Conservation (phyloP, 2,888 invertebrate species). For the Eristalinus aeneus region DNA sequence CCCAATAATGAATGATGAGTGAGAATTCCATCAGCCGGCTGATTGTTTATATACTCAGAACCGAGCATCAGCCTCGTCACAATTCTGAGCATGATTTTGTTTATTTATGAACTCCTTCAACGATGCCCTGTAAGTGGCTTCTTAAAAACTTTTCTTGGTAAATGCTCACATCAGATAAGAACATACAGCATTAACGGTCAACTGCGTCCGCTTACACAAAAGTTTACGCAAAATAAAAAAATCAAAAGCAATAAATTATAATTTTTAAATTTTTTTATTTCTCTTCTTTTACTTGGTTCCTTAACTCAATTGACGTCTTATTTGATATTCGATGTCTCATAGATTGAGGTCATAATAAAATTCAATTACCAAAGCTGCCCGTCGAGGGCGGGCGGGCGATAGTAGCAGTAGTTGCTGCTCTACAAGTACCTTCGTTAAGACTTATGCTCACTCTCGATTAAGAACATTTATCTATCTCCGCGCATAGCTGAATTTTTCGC, state of each 20-base stretch:
- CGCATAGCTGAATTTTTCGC: neutral
- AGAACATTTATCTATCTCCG: slow-evolving; percentile 1
- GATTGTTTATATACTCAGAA: neutral
- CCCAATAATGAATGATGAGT: neutral
- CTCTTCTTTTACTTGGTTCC: neutral
- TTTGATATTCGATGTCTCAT: slow-evolving; percentile 21
- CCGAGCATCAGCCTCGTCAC: neutral
- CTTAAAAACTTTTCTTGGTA: slow-evolving; percentile 2
- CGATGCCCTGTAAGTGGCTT: slow-evolving; percentile 2
- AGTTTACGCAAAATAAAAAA: neutral
- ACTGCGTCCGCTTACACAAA: neutral
- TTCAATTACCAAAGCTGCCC: neutral
- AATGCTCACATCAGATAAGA: neutral
- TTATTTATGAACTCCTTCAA: neutral
- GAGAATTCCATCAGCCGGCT: neutral
- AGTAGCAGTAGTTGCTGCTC: neutral
- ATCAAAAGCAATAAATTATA: slow-evolving; percentile 15
- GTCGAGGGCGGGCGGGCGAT: no score
- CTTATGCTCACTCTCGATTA: slow-evolving; percentile 12
- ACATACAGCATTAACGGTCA: neutral
- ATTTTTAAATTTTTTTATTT: neutral
- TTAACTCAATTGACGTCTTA: slow-evolving; percentile 13
- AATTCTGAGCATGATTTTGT: neutral
- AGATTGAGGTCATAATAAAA: slow-evolving; percentile 30
- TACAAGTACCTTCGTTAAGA: slow-evolving; percentile 14